Evolutionary conservation across 2,888 invertebrate species (phyloP).

Genomic region (Cheilosia variabilis): DNA sequence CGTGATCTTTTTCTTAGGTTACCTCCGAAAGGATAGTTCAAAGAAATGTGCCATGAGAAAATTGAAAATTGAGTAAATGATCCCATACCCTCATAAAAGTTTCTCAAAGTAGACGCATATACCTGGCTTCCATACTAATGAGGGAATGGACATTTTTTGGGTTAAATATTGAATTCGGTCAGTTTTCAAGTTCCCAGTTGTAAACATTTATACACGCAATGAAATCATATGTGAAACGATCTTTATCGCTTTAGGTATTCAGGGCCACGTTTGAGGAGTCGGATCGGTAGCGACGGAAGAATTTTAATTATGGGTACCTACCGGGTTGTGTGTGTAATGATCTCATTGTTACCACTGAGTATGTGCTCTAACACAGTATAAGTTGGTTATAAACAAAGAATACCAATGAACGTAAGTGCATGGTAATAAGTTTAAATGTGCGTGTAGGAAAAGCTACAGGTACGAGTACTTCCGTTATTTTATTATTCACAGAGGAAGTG

Average conservation of each 20-base stretch:
- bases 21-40: no score
- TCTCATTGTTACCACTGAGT: constrained; percentile 22
- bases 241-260: constrained; percentile 19
- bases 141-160: constrained; percentile 2
- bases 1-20: no score
- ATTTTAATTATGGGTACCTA: constrained; percentile 10
- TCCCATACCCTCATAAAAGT: not conserved
- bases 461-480: constrained; percentile 18
- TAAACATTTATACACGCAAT: constrained; percentile 2
- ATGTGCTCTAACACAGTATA: not conserved
- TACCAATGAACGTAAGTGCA: constrained; percentile 25
- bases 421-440: constrained; percentile 3
- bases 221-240: not conserved
- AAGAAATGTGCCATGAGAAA: not conserved
- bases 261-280: constrained; percentile 24
- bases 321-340: not conserved
- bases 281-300: constrained; percentile 14
- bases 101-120: not conserved
- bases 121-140: constrained; percentile 33
- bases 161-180: not conserved
- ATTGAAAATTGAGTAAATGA: not conserved
- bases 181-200: not conserved
- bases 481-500: constrained; percentile 39
- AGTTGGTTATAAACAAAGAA: constrained; percentile 11
- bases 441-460: not conserved